Evolutionary conservation across 1,140 invertebrate species (phyloP).

Genomic region (Rhopalosiphum padi): DNA sequence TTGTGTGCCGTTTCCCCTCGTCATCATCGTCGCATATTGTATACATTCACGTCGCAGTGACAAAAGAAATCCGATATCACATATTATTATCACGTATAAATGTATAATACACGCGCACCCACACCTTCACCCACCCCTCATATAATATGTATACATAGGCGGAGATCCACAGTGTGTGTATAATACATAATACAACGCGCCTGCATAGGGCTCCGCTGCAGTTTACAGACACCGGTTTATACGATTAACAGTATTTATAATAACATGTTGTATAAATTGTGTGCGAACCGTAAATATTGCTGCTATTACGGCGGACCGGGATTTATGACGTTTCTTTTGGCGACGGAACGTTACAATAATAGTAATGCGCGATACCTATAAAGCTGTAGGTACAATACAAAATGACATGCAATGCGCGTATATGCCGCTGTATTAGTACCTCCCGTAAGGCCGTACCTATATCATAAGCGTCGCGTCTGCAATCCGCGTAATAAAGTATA

Average conservation of each 20-base stretch:
- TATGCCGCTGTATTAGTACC: not conserved
- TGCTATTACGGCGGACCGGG: too few species aligned
- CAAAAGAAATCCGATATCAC: not conserved
- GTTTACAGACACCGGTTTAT: slow-evolving; percentile 12
- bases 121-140: not conserved
- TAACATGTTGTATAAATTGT: not conserved
- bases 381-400: not conserved
- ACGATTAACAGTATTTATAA: not conserved
- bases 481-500: not conserved
- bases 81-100: slow-evolving; percentile 1
- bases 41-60: not conserved
- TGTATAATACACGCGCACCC: not conserved
- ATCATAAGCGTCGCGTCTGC: not conserved
- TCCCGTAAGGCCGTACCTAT: too few species aligned
- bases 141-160: not conserved
- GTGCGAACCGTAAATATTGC: not conserved
- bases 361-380: not conserved
- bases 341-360: not conserved
- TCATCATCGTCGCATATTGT: not conserved
- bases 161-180: not conserved
- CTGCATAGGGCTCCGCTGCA: not conserved
- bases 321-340: slow-evolving; percentile 15
- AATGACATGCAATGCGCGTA: not conserved
- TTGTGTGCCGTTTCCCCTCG: not conserved
- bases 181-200: not conserved